Evolutionary conservation across 2,888 invertebrate genomes (phyloP), one percentile per base, ranked within the genome.

Genomic region (Netelia melanura): DNA sequence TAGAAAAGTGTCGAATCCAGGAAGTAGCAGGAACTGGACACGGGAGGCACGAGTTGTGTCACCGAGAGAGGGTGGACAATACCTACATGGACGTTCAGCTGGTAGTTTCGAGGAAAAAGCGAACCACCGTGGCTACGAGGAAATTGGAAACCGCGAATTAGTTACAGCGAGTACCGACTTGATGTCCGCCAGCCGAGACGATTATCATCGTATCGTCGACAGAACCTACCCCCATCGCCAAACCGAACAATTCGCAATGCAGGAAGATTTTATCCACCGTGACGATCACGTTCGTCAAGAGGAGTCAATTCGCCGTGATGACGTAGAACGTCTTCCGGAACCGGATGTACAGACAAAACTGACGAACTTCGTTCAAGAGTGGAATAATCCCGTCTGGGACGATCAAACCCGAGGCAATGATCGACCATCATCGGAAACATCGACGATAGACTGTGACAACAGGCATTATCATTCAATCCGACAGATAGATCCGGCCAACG

Each of bases 401-500:
- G 77, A 82, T n/a, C 65, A 61, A 30, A 58, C 44, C 3, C 76
- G 70, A 0, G n/a, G 3, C 3, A 68, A 77, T 1, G 17, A 2
- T 30, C 58, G 58, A 10, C 3, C 48, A 17, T 58, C 72, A 14
- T 65, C 65, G 10, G 77, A 77, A 67, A 77, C 65, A 48, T 65
- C 71, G 52, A 82, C 71, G 3, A 48, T 30, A 3, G 81, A 77
- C 30, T 77, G 71, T 25, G 67, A 61, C 11, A 58, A 71, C 77
- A 82, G 72, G 3, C 65, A 21, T n/a, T 71, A 82, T 11, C 77
- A 48, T 58, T 9, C 58, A n/a, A 43, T 58, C 1, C 82, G 61
- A 38, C 76, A 82, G 58, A 82, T 77, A 38, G 71, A 77, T 23
- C 77, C 77, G 10, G 65, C 6, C 21, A 77, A 71, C 38, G 82